Conservation (phyloP, 2,797 vertebrate species). For the Thripadectes ignobilis region DNA sequence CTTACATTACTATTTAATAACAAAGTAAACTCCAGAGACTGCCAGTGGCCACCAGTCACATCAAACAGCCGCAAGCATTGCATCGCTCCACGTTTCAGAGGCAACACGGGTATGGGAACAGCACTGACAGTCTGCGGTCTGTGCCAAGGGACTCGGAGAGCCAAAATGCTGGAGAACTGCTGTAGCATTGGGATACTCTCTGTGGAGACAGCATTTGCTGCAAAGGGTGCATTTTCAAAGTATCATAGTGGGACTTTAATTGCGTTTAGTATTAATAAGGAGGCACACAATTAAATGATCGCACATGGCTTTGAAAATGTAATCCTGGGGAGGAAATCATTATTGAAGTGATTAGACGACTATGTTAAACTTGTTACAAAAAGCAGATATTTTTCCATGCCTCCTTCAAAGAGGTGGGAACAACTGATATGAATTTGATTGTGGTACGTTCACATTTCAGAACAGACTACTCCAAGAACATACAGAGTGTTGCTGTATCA, state of each 20-base stretch:
- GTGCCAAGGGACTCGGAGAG: neutral
- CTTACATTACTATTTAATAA: neutral
- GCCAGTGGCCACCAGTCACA: neutral
- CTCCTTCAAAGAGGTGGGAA: constrained; percentile 1
- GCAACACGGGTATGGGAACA: rapidly evolving
- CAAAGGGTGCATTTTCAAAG: neutral
- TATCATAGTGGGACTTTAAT: neutral
- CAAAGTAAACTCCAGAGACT: neutral
- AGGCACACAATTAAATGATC: constrained; percentile 3
- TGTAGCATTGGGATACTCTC: neutral
- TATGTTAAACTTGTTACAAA: neutral
- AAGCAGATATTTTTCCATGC: neutral
- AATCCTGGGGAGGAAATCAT: constrained; percentile 13
- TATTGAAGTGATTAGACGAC: neutral
- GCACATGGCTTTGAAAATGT: neutral
- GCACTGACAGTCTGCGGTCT: neutral
- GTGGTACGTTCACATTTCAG: neutral
- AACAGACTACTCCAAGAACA: neutral
- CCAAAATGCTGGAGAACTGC: neutral
- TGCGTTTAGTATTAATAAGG: constrained; percentile 23
- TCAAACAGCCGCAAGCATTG: neutral
- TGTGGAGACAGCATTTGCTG: neutral
- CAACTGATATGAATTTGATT: neutral
- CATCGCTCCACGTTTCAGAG: neutral
- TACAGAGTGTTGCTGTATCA: neutral